phyloP scores from a whole-genome alignment of 2,888 invertebrate genomes.

The Pegoplata infirma region DNA sequence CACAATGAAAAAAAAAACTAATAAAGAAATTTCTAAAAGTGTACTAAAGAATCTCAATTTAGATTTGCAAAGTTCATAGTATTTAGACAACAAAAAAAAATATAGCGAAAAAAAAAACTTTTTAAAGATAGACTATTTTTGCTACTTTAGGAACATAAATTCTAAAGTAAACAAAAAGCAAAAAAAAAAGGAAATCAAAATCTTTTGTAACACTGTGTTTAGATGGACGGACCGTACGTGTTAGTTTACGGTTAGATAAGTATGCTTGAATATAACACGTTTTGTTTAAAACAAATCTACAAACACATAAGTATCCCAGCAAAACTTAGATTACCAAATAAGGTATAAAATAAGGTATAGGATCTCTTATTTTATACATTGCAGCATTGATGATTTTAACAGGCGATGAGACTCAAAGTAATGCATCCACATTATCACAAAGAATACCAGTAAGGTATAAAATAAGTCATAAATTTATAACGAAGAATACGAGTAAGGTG shows the following conservation, averaged over 20 bases:
- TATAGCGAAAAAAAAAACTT: too few species aligned
- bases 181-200: constrained; percentile 7
- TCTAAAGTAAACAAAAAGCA: neutral
- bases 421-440: too few species aligned
- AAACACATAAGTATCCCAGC: neutral
- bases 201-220: constrained; percentile 15
- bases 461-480: too few species aligned
- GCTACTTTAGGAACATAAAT: neutral
- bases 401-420: too few species aligned
- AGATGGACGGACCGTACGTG: constrained; percentile 30
- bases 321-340: too few species aligned
- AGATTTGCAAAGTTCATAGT: constrained; percentile 18
- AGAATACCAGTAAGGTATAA: too few species aligned
- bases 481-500: too few species aligned
- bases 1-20: too few species aligned
- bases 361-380: too few species aligned
- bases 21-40: too few species aligned
- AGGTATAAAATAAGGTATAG: too few species aligned
- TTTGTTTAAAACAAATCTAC: constrained; percentile 22
- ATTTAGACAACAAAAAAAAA: neutral
- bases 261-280: constrained; percentile 19
- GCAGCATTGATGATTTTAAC: too few species aligned
- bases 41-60: constrained; percentile 29
- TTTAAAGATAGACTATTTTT: neutral
- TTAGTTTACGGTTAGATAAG: constrained; percentile 38